Evolutionary conservation across 2,888 invertebrate species (phyloP).

Genomic region (Mycalesis mineus): DNA sequence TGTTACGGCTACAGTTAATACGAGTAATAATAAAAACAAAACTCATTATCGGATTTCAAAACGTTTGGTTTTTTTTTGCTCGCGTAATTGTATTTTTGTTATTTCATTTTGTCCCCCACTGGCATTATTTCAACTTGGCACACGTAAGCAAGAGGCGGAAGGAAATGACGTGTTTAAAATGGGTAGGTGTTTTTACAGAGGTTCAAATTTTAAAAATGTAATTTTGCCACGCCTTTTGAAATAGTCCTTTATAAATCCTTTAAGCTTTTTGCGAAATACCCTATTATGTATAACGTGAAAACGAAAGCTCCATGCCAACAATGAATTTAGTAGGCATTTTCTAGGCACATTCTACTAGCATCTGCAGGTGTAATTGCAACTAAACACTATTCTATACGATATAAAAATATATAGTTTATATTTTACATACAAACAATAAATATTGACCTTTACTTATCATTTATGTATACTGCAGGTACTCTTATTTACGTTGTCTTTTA

Average conservation of each 20-base stretch:
- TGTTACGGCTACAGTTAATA: too few relatives aligned
- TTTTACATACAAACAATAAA: too few relatives aligned
- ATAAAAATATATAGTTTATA: too few relatives aligned
- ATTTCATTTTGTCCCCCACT: neutral
- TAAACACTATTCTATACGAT: too few relatives aligned
- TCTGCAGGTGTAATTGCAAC: too few relatives aligned
- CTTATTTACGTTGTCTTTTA: neutral
- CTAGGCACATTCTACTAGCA: too few relatives aligned
- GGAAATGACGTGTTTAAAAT: neutral
- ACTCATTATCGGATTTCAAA: neutral
- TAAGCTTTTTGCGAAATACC: too few relatives aligned
- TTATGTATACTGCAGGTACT: neutral
- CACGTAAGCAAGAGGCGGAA: neutral
- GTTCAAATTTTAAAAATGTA: neutral
- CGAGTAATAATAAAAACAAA: neutral
- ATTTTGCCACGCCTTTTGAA: too few relatives aligned
- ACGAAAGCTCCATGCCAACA: too few relatives aligned
- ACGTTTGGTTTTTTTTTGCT: slow-evolving; percentile 1
- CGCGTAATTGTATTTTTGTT: neutral
- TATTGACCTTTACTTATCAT: neutral
- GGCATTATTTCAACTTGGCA: neutral
- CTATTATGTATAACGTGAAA: too few relatives aligned
- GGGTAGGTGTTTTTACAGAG: neutral
- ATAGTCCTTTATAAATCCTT: too few relatives aligned
- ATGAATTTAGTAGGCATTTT: too few relatives aligned